Base-by-base conservation (phyloP, 2,888 invertebrate species). In the Teinopalpus imperialis region DNA sequence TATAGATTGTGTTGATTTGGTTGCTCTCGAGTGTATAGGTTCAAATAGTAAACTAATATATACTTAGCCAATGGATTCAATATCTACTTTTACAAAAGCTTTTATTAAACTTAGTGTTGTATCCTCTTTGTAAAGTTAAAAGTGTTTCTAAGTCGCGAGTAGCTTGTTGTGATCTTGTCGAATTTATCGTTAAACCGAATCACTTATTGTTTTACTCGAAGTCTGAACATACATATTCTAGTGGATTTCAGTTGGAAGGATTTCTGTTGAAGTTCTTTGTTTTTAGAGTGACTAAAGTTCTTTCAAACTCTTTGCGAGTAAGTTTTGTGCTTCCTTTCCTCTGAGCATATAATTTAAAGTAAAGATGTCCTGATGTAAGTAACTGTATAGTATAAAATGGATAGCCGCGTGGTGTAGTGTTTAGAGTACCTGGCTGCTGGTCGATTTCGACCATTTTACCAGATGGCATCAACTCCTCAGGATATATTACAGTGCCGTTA, bases 161-260 rank as follows among this genome's bases (percentile, higher is more conserved):
- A 49, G 37, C 32, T 49, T 42, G 20, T 43, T 21, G 43, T 27
- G 45, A 46, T 39, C 39, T 45, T 27, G 44, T 39, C 27, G 44
- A 37, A 45, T 45, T 39, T 39, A 39, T 45, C 39, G 44, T 32
- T 45, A 43, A 49, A 53, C 52, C 46, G 53, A 59, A 54, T 56
- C 58, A 55, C 57, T 59, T 59, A 64, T 68, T 66, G 64, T 67
- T 62, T 61, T 62, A 61, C 63, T 54, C 59, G 47, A 66, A 59
- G 57, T 59, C 62, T 53, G 49, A 57, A 59, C 65, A 72, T 71
- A 67, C 66, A 70, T 72, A 73, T 75, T 68, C 66, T 61, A 66
- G 67, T 62, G 69, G 69, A 64, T 72, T 66, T 57, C 49, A 56
- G 55, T 55, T 55, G 56, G 52, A 57, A 57, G 61, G 68, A 58